Evolutionary conservation across 2,797 vertebrate genomes (phyloP), one percentile per base, ranked within the genome.

Genomic region (Hipposideros larvatus): DNA sequence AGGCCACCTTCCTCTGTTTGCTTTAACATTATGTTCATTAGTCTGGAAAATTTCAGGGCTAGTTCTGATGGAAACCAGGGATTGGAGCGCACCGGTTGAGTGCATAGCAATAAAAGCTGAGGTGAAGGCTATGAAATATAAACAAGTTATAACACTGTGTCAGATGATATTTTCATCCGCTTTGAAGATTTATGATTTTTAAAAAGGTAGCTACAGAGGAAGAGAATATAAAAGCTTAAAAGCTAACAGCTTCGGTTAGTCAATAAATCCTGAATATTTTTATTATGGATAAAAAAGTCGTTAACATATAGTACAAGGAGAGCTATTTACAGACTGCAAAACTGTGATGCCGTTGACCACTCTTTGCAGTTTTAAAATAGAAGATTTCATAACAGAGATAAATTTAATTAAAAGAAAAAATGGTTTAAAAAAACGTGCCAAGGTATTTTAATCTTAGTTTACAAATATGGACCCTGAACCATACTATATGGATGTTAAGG

Each of bases 241-340:
- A 93, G 79, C 88, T 94, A 89, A 94, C 70, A 80, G 66, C 41
- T 53, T 92, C 0, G 5, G 68, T 68, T 86, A 90, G 87, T 97
- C 31, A 84, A 22, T 85, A 97, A 96, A 97, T 95, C 86, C 70
- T 78, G 89, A 93, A 31, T 66, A 93, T 95, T 97, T 96, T 97
- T 95, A 94, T 71, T 85, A 92, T 37, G 51, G 22, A 70, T 78
- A 70, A 77, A 61, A 94, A 86, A 90, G 41, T 87, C 8, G 2
- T 94, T 95, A 94, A 75, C 41, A 75, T 70, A 26, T 8, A 66
- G 26, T 19, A 22, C 15, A 7, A 19, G 1, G 19, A 79, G 24
- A 22, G 37, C 80, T 57, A 13, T 70, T 41, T 41, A 53, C n/a
- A 84, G 55, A 41, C 6, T 46, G 66, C 1, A 13, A 37, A 7